phyloP scores from a whole-genome alignment of 2,113 vertebrate species.

The Poeciliopsis turrubarensis region DNA sequence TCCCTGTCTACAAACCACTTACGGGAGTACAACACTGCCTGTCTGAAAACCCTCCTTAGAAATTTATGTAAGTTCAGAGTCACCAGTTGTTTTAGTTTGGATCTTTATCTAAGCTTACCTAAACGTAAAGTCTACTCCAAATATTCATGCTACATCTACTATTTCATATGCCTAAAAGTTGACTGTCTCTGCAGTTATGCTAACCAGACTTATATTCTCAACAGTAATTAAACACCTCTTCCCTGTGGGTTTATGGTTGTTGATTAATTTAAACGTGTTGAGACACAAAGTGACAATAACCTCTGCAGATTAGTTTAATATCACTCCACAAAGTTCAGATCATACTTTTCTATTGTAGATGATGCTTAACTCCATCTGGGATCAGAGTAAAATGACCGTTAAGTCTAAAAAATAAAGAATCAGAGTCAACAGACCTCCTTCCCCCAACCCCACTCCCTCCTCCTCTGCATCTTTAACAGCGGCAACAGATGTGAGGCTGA shows the following conservation, averaged over 20 bases:
- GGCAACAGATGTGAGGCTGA: conserved; percentile 4
- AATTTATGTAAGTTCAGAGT: too few species aligned
- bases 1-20: too few species aligned
- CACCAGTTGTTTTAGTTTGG: too few species aligned
- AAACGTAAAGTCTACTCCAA: too few species aligned
- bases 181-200: too few species aligned
- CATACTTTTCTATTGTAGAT: not conserved
- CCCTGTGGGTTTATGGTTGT: not conserved
- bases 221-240: not conserved
- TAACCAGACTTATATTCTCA: too few species aligned
- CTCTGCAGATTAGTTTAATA: not conserved
- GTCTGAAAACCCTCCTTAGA: too few species aligned
- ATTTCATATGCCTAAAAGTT: too few species aligned
- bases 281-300: not conserved
- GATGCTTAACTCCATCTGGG: not conserved
- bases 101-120: too few species aligned
- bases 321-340: not conserved
- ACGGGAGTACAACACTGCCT: too few species aligned
- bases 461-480: not conserved
- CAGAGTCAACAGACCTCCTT: not conserved
- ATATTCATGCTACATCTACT: too few species aligned
- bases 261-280: not conserved
- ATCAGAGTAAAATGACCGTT: not conserved
- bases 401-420: conserved; percentile 2
- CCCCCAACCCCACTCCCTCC: not conserved